Base-by-base conservation (phyloP, 1,140 invertebrate genomes). In the Penaeus vannamei region DNA sequence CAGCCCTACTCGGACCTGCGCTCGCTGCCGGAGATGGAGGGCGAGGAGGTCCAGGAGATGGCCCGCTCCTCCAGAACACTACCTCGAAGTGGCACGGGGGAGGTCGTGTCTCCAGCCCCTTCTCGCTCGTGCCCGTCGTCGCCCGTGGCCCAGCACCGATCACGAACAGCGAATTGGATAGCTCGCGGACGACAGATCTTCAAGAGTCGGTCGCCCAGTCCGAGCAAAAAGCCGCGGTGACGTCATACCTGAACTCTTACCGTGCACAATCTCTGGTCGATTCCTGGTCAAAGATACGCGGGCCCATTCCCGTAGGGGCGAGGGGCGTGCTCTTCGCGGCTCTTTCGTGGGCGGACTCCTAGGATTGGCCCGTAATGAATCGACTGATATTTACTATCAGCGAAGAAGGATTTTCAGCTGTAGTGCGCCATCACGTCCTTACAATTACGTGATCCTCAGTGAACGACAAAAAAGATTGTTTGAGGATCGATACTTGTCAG, bases 61-160 rank as follows among this genome's bases (percentile, higher is more conserved):
- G 69, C 82, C 53, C 82, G 82, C n/a, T 89, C 87, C 72, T 84
- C 87, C 7, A 89, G 79, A 60, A 89, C 87, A 12, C 60, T 89
- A 53, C 87, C 87, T 26, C 26, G 87, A 46, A 83, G 82, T 42
- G 46, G 82, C 62, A n/a, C 82, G 10, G 36, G 66, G 64, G 87
- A 89, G 17, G 29, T 76, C 10, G 82, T 29, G 2, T 61, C 69
- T 53, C 81, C 46, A 36, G 83, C 87, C 3, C 87, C 87, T 42
- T 89, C 87, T 42, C 87, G 87, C 59, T 89, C 87, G 4, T 89
- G 87, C 36, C 87, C 87, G 26, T 89, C 87, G n/a, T 89, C 87
- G 8, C 87, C 87, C 46, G 87, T 89, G 20, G 87, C 87, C 14
- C 87, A 69, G 36, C 87, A 84, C 20, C 87, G 87, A 23, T 89